Conservation (phyloP, 2,888 invertebrate species). For the Latheticus oryzae region DNA sequence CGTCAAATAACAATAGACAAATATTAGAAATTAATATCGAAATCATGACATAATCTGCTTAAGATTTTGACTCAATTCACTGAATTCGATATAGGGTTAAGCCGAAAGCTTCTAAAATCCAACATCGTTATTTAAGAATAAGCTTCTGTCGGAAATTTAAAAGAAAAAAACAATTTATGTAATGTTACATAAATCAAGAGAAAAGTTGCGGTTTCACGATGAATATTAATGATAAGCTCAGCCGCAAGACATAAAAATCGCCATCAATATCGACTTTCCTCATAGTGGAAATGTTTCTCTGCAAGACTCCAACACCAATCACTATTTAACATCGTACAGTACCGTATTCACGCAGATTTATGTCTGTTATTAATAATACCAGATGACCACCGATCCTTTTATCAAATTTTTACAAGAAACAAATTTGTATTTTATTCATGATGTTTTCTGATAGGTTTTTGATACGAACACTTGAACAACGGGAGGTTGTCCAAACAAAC, state of each 20-base stretch:
- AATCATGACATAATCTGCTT: constrained; percentile 47
- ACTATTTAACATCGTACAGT: constrained; percentile 51
- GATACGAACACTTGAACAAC: constrained; percentile 56
- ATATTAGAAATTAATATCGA: constrained; percentile 43
- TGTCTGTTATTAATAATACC: constrained; percentile 57
- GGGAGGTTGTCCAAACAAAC: constrained; percentile 54
- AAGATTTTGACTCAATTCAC: no score
- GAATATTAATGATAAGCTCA: no score
- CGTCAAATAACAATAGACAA: constrained; percentile 34
- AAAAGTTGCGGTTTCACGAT: no score
- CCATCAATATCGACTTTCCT: constrained; percentile 49
- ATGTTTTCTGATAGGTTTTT: constrained; percentile 58
- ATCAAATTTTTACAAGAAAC: constrained; percentile 58
- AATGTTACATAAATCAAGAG: no score
- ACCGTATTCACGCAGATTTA: constrained; percentile 56
- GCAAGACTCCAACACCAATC: constrained; percentile 47
- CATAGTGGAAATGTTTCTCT: constrained; percentile 53
- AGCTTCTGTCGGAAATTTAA: constrained; percentile 5
- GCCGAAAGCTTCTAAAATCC: no score
- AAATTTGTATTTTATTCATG: constrained; percentile 63
- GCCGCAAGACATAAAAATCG: constrained; percentile 43
- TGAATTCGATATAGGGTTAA: constrained; percentile 35
- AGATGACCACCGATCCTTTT: constrained; percentile 52
- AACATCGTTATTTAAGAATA: constrained; percentile 15
- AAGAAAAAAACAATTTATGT: no score